Base-by-base conservation (phyloP, 2,113 vertebrate species). In the Copsychus sechellarum region DNA sequence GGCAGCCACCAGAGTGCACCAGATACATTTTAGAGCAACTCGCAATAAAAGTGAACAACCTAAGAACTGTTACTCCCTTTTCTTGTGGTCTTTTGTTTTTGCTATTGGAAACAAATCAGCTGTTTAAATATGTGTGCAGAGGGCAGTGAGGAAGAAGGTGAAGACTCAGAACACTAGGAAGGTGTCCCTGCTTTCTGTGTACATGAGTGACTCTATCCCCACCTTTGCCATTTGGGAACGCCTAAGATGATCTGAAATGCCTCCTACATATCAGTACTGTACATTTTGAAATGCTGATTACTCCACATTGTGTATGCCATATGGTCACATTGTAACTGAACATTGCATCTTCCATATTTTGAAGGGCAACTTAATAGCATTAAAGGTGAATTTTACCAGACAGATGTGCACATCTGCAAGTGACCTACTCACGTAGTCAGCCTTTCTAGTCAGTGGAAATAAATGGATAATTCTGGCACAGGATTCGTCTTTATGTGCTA, bases 1-100 rank as follows among this genome's bases (percentile, higher is more conserved):
- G 93, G 71, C 95, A 91, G 82, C 96, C 96, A 96, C 95, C 93
- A 97, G 97, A 96, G 96, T 57, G 96, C 96, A 96, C 96, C 71
- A 96, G 82, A 96, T 79, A 72, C 94, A 79, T 95, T 94, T 81
- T 29, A 88, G 74, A 96, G 61, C n/a, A 66, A 50, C n/a, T 72
- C 29, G 1, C 18, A 81, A 45, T 73, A 31, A 47, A 60, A 71
- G 64, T 9, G 6, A 60, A n/a, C 29, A 88, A 31, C 1, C 0
- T 26, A 20, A 31, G 62, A 67, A 43, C 26, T n/a, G 8, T 54
- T 58, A 29, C 34, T 70, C 47, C 19, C 17, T 81, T 42, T 81
- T 71, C 45, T 62, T 61, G 2, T 18, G 8, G 18, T 71, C 5
- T 78, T 64, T 50, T 80, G 14, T 48, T 87, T 82, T 89, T 73